Evolutionary conservation across 2,113 vertebrate genomes (phyloP), one percentile per base, ranked within the genome.

Genomic region (Terrapene triunguis): DNA sequence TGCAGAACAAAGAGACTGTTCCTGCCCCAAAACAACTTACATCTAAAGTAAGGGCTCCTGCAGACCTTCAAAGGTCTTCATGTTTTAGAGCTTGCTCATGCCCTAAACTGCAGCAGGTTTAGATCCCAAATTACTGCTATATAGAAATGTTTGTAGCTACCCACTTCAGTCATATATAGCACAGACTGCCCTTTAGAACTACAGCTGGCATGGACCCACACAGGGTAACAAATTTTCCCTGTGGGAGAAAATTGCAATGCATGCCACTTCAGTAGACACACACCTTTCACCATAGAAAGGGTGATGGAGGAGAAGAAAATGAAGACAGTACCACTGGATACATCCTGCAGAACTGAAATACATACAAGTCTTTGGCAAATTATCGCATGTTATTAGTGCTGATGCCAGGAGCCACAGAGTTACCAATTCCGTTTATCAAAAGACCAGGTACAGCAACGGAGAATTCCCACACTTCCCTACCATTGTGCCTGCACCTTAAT

Each of bases 251-350:
- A 24, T 69, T 80, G 82, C n/a, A 38, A 2, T 11, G 57, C 27
- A 59, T 78, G 42, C 55, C 50, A 1, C 74, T 25, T 11, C 57
- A 74, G 51, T 24, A 24, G 17, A 35, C 17, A 84, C 69, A 92
- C 84, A 22, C 80, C 47, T 83, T 29, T 2, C 51, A 44, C 24
- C 1, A 59, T 0, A 0, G 12, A 2, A 0, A 1, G n/a, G 89
- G 80, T 83, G 53, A 72, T 44, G 76, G 50, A 78, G 85, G 51
- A 55, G 57, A 62, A 62, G 29, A 90, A 51, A 51, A 55, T 29
- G 88, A 82, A 86, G 42, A 17, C 19, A 44, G 0, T 0, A 16
- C 29, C 59, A 35, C 59, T 62, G 29, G 29, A 62, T 35, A 6
- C 29, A 19, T 1, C 10, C 11, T 74, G 44, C 69, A 88, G 54